Conservation (phyloP, 2,888 invertebrate genomes). For the Eulithis prunata region DNA sequence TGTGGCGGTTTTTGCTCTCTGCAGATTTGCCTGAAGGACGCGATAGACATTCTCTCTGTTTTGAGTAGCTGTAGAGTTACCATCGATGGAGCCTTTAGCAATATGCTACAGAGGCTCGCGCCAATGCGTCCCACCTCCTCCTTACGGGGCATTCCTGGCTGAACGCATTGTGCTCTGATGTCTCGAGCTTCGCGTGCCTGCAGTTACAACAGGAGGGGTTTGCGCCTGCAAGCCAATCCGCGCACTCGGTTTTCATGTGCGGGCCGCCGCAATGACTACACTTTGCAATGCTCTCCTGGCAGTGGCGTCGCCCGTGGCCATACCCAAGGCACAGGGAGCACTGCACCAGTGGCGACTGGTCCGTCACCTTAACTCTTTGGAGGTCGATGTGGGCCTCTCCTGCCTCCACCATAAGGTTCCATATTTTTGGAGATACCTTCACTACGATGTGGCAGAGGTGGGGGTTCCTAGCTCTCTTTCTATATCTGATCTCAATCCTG, state of each 20-base stretch:
- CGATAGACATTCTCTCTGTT: no score
- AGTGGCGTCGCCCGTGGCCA: background rate
- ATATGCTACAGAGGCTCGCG: background rate
- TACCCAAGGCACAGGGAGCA: background rate
- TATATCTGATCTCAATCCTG: background rate
- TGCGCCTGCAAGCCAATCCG: no score
- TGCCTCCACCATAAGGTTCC: background rate
- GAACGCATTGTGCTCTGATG: background rate
- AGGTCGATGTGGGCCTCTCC: slow-evolving; percentile 1
- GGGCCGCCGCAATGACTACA: background rate
- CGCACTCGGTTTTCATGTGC: no score
- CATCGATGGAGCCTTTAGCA: background rate
- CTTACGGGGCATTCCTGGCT: background rate
- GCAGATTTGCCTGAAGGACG: no score
- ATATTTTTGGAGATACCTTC: background rate
- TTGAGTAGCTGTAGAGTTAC: no score
- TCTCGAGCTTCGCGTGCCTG: no score
- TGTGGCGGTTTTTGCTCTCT: no score
- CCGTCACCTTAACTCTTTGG: background rate
- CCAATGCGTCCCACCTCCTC: background rate
- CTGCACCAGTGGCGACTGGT: background rate
- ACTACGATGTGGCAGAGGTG: background rate
- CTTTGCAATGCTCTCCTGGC: background rate
- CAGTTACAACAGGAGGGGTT: no score
- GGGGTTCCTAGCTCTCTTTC: background rate